Base-by-base conservation (phyloP, 2,888 invertebrate genomes). In the Drosophila peninsularis region DNA sequence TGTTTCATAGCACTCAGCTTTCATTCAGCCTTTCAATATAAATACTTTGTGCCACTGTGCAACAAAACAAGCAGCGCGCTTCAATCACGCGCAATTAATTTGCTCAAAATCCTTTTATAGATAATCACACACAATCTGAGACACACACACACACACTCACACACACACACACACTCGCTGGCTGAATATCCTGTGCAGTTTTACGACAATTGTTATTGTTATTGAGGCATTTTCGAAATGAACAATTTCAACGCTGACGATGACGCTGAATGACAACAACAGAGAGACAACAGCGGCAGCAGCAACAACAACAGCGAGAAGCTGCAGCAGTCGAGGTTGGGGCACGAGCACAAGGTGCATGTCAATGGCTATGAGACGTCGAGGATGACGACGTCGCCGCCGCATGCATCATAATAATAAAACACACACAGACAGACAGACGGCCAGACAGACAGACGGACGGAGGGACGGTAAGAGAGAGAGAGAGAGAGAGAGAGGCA, bases 201-300 rank as follows among this genome's bases (percentile, higher is more conserved):
- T 87, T 87, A 87, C 88, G 86, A 88, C 89, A 87, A 87, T 89
- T 87, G 86, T 87, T 87, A 87, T 87, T 82, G 86, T 89, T 87
- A 89, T 85, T 88, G 89, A 88, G 85, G 86, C 89, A 89, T 89
- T 88, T 89, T 78, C 88, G 88, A 89, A 86, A 88, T 89, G 89
- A 89, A 88, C 85, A 89, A 85, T 86, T 86, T 84, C 72, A 82
- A 73, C 89, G 82, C 70, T 79, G 76, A 79, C 76, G 84, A 75
- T 80, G 88, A 84, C 84, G 84, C 77, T 75, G 80, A 86, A 82
- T 83, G 88, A 88, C 83, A 84, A 87, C 63, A 68, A 63, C 70
- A 56, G 32, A 62, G 50, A 64, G 66, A 53, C 63, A 77, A 21
- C 64, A 63, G n/a, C 61, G 53, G 17, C 53, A 66, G 13, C 60